A percentile compares a stretch with the other conserved stretches of the same genome.
phyloP scores from a whole-genome alignment of 2,888 invertebrate species.

The Microchrysa polita region DNA sequence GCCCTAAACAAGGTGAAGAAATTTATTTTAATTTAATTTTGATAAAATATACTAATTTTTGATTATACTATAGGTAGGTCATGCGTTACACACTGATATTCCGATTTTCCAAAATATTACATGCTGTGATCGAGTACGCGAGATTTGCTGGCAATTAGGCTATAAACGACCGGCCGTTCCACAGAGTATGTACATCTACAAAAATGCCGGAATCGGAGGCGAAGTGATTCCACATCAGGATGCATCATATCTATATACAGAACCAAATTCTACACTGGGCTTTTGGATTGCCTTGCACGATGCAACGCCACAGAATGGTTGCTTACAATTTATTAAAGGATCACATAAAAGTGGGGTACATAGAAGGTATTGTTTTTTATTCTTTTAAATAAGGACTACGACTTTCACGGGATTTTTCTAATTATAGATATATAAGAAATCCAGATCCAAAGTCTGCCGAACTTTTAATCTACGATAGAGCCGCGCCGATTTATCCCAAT shows the following conservation, averaged over 20 bases:
- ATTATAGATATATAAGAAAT: slow-evolving; percentile 70
- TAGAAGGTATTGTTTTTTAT: slow-evolving; percentile 65
- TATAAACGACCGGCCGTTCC: slow-evolving; percentile 83
- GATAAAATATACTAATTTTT: slow-evolving; percentile 24
- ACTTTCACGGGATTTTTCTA: not conserved
- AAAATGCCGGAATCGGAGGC: slow-evolving; percentile 90
- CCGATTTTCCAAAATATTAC: slow-evolving; percentile 84
- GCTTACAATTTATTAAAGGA: slow-evolving; percentile 90
- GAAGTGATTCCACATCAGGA: slow-evolving; percentile 89
- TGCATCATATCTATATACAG: slow-evolving; percentile 85
- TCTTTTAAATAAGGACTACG: no score
- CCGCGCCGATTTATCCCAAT: slow-evolving; percentile 75
- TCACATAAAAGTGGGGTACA: slow-evolving; percentile 89
- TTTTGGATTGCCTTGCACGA: slow-evolving; percentile 98
- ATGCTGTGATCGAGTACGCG: slow-evolving; percentile 84
- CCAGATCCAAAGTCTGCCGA: slow-evolving; percentile 71
- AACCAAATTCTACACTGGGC: slow-evolving; percentile 82
- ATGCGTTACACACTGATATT: slow-evolving; percentile 84
- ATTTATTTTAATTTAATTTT: not conserved
- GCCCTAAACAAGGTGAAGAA: slow-evolving; percentile 76
- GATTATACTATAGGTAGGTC: slow-evolving; percentile 74
- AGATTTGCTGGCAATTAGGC: slow-evolving; percentile 76
- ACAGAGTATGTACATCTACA: slow-evolving; percentile 99
- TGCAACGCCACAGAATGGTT: slow-evolving; percentile 92
- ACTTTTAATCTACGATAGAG: slow-evolving; percentile 74